phyloP scores from a whole-genome alignment of 2,888 invertebrate species.

The Drosophila siamana region DNA sequence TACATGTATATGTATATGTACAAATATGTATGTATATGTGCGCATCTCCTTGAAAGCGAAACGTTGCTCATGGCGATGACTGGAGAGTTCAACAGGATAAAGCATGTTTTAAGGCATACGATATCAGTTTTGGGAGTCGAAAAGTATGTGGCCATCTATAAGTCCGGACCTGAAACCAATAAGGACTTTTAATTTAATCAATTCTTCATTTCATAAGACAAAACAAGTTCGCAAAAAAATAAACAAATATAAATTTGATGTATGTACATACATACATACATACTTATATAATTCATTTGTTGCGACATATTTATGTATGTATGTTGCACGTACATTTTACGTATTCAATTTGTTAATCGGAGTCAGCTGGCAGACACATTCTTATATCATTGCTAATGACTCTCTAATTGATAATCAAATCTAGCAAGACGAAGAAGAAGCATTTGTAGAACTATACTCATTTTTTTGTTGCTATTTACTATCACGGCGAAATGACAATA shows the following conservation, averaged over 20 bases:
- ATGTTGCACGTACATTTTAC: background rate
- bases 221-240: background rate
- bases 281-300: background rate
- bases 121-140: too few relatives aligned
- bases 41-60: too few relatives aligned
- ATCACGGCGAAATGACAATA: background rate
- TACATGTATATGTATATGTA: too few relatives aligned
- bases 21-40: too few relatives aligned
- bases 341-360: constrained; percentile 1
- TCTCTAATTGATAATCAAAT: constrained; percentile 4
- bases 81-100: too few relatives aligned
- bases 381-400: constrained; percentile 6
- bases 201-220: too few relatives aligned
- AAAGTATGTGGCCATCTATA: too few relatives aligned
- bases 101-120: too few relatives aligned
- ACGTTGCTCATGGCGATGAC: too few relatives aligned
- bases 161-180: too few relatives aligned
- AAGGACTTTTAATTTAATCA: too few relatives aligned
- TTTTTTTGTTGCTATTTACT: background rate
- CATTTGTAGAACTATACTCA: background rate
- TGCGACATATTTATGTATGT: background rate
- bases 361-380: constrained; percentile 1
- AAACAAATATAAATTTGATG: background rate
- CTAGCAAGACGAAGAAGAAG: background rate
- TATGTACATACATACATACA: background rate